Evolutionary conservation across 1,140 invertebrate genomes (phyloP), one percentile per base, ranked within the genome.

Genomic region (Acyrthosiphon pisum): DNA sequence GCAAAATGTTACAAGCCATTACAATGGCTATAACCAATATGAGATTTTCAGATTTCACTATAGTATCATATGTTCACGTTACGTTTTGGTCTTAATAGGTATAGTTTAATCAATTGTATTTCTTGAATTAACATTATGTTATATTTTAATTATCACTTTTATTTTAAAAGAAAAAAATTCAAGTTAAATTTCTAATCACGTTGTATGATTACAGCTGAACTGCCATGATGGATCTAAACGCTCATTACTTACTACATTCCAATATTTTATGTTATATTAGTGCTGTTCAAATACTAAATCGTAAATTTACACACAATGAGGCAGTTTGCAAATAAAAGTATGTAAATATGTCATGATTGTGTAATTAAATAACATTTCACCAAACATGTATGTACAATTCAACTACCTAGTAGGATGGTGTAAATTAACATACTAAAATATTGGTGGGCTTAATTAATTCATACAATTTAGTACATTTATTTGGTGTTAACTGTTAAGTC

Each of bases 261-360:
- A 76, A 76, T n/a, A n/a, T 76, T 76, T 76, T 76, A 0, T n/a
- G n/a, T n/a, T 76, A 76, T 76, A n/a, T 76, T 30, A 84, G 37
- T n/a, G 44, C 6, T 87, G 26, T 6, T 44, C 30, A 87, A 76
- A 76, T n/a, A 76, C 30, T n/a, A 76, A 76, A 76, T 76, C n/a
- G 30, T 76, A n/a, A 87, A 87, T 87, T 87, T 46, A 87, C 84
- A 46, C 26, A 46, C 41, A 87, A 46, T n/a, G 6, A 30, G 44
- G 30, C 14, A 87, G 30, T 44, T 86, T 23, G 26, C 84, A 87
- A 87, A 87, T 87, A 87, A 44, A 46, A 87, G 30, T 84, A 87
- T 87, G 84, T 46, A 46, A 87, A 87, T 87, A 30, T 46, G 41
- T n/a, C 30, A 30, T 87, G 44, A 87, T 87, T 46, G 8, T 46